Evolutionary conservation across 2,888 invertebrate species (phyloP).

Genomic region (Ornithoptera alexandrae): DNA sequence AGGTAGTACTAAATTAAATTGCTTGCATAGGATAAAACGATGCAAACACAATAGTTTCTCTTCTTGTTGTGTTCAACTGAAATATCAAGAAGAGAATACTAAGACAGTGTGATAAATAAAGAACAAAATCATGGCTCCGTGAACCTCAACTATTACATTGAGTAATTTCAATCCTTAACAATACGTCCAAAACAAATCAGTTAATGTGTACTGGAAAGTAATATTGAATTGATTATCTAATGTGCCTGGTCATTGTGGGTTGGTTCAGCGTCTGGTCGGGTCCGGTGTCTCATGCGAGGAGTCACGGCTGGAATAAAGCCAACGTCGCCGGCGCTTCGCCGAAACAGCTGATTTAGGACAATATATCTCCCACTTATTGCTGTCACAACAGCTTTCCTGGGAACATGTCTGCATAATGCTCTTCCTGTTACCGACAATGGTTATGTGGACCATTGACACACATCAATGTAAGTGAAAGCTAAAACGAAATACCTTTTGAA

Average conservation of each 20-base stretch:
- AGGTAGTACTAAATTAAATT: too few species aligned
- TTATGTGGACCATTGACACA: slow-evolving; percentile 30
- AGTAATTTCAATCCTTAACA: not conserved
- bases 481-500: slow-evolving; percentile 3
- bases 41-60: too few species aligned
- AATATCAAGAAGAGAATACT: too few species aligned
- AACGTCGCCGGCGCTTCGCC: slow-evolving; percentile 41
- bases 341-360: slow-evolving; percentile 30
- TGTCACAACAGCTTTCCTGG: slow-evolving; percentile 41
- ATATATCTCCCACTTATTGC: slow-evolving; percentile 35
- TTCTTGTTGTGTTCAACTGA: too few species aligned
- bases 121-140: too few species aligned
- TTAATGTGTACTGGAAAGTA: not conserved
- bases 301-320: slow-evolving; percentile 39
- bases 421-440: slow-evolving; percentile 30
- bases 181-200: slow-evolving; percentile 1
- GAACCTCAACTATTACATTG: too few species aligned
- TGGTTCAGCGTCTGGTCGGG: slow-evolving; percentile 16
- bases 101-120: too few species aligned
- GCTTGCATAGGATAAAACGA: too few species aligned
- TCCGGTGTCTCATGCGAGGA: slow-evolving; percentile 26
- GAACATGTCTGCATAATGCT: slow-evolving; percentile 35
- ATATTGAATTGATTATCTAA: slow-evolving; percentile 7
- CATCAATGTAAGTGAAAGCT: slow-evolving; percentile 18
- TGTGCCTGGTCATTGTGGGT: not conserved